These are phyloP conservation scores for Meda fulgida DNA, from an alignment of 2,797 vertebrate genomes.

Conservation along the genomic window DNA sequence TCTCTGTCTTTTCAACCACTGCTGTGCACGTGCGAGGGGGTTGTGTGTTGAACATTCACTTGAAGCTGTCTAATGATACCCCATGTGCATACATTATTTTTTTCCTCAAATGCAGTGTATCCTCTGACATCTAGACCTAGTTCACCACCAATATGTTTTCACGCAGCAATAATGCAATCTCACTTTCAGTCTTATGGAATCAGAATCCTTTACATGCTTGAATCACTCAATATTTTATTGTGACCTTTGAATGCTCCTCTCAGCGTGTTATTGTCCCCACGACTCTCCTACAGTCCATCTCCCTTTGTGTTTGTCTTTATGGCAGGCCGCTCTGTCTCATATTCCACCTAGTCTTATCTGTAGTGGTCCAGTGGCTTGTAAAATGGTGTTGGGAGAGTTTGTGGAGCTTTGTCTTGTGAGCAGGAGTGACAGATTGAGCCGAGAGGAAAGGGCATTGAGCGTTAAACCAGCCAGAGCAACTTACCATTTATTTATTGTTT, in stretches of 20 bases:
- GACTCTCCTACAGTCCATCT: slow-evolving; percentile 24
- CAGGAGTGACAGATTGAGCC: slow-evolving; percentile 19
- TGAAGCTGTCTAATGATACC: slow-evolving; percentile 27
- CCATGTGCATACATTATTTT: background rate
- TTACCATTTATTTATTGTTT: background rate
- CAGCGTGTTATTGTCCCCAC: slow-evolving; percentile 24
- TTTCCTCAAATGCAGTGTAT: background rate
- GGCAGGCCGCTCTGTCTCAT: slow-evolving; percentile 31
- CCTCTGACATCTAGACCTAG: background rate
- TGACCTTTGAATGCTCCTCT: slow-evolving; percentile 42
- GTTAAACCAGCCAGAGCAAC: slow-evolving; percentile 34
- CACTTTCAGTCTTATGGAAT: slow-evolving; percentile 29
- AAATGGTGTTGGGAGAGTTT: slow-evolving; percentile 44
- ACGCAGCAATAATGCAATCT: slow-evolving; percentile 33
- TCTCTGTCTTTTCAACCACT: slow-evolving; percentile 32
- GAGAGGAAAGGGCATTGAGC: slow-evolving; percentile 26
- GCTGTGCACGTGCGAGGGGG: slow-evolving; percentile 14
- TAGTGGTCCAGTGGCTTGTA: slow-evolving; percentile 53
- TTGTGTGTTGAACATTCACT: slow-evolving; percentile 43
- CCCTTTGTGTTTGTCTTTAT: slow-evolving; percentile 38
- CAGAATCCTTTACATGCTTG: slow-evolving; percentile 34
- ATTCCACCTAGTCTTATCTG: slow-evolving; percentile 50
- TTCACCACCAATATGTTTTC: slow-evolving; percentile 15
- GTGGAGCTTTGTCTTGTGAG: slow-evolving; percentile 27
- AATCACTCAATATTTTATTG: slow-evolving; percentile 42